Base-by-base conservation (phyloP, 2,113 vertebrate species). In the Oceanodroma tethys region DNA sequence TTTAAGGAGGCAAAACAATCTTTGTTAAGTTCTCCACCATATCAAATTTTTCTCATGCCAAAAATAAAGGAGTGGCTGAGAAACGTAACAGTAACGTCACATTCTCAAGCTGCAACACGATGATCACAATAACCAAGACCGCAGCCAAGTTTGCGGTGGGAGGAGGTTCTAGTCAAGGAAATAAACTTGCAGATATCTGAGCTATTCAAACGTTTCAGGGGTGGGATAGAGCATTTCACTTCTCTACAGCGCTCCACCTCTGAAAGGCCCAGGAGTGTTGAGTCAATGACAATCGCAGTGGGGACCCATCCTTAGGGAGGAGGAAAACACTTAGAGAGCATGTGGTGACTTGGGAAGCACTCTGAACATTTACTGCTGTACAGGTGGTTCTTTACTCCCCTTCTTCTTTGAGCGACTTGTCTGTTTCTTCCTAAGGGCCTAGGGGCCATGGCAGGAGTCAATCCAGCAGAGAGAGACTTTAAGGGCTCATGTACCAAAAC, bases 401-500 rank as follows among this genome's bases (percentile, higher is more conserved):
- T 85, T 25, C 70, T 74, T 20, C 38, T 80, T 6, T 3, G 8
- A 47, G 7, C 10, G 36, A 40, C 26, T 29, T 30, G 21, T 10
- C 42, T 13, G 13, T 7, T 81, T 36, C 52, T 27, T 40, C 45
- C 5, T 32, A 23, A 75, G 27, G 56, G 60, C 58, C 58, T 5
- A 7, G 12, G 29, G 27, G 52, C 80, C 63, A 29, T 0, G 16
- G 13, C 18, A 85, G 32, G 13, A 72, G 58, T 15, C 55, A 55
- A 3, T 5, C 21, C 86, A 50, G 30, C 17, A 26, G 1, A 42
- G 18, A 4, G 18, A 15, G 10, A 16, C 25, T 40, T 30, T 43
- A 56, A 56, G 12, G 40, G 68, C 40, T 92, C 48, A 2, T 0
- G 4, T 38, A 34, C 16, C 72, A 22, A 71, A 53, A 10, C 0